These are phyloP conservation scores for Blennius ocellaris DNA, from an alignment of 2,113 vertebrate species.

Conservation along the genomic window DNA sequence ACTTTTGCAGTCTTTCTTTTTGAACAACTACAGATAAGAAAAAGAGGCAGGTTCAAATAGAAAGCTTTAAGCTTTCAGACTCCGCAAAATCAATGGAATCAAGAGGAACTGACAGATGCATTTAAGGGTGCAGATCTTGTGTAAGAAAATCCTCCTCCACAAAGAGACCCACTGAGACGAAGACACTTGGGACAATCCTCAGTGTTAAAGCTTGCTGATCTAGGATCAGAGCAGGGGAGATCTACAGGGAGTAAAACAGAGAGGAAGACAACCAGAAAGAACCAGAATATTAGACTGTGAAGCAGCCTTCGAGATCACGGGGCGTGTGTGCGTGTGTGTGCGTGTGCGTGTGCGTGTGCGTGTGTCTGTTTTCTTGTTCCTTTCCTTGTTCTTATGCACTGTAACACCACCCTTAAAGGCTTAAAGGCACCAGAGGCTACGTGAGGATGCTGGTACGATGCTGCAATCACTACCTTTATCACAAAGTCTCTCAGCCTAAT, in stretches of 20 bases:
- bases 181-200: conserved; percentile 58
- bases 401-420: conserved; percentile 1
- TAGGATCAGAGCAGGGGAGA: conserved; percentile 68
- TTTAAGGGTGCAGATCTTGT: conserved; percentile 83
- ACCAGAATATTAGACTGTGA: conserved; percentile 50
- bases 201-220: conserved; percentile 70
- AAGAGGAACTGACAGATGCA: conserved; percentile 88
- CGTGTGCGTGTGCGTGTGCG: too few relatives aligned
- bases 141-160: conserved; percentile 81
- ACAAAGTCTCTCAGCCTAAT: conserved; percentile 30
- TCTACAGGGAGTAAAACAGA: conserved; percentile 66
- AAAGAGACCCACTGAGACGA: conserved; percentile 83
- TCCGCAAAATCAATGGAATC: conserved; percentile 89
- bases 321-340: not conserved
- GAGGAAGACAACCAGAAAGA: conserved; percentile 61
- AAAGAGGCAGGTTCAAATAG: conserved; percentile 13
- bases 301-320: conserved; percentile 52
- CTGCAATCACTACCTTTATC: conserved; percentile 23
- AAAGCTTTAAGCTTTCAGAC: conserved; percentile 75
- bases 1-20: conserved; percentile 1
- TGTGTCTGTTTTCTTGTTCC: conserved; percentile 10
- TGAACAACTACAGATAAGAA: not conserved
- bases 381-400: conserved; percentile 29
- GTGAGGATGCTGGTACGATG: conserved; percentile 1
- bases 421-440: not conserved